Base-by-base conservation (phyloP, 2,888 invertebrate genomes). In the Philereme vetulata region DNA sequence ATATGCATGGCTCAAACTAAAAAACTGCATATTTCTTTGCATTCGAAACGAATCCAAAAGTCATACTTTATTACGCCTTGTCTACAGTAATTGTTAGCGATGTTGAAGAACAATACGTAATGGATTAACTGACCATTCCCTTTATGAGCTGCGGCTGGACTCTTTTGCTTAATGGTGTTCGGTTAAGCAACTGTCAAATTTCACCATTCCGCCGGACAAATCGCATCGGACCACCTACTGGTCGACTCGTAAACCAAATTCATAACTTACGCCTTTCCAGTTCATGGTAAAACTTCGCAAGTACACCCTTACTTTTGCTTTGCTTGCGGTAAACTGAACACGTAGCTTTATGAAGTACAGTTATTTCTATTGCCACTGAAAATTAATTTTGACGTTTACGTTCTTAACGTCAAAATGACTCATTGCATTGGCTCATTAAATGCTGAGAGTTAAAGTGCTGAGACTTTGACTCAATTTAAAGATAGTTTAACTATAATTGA, bases 181-280 rank as follows among this genome's bases (percentile, higher is more conserved):
- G 77, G 81, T 82, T 85, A 85, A 84, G 80, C 84, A 79, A 73
- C 85, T 85, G 87, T 86, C 87, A 84, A 76, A 78, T 74, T 81
- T 82, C 74, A 82, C 82, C 80, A 85, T 84, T 85, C 78, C 73
- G 74, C 78, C 64, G 80, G 79, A 89, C 88, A 87, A 87, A 90
- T 88, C 84, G 83, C 81, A 65, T 66, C 68, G 69, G 90, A 85
- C 90, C 91, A 87, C 91, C 90, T 78, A 81, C 88, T 59, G 88
- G 67, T 86, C 72, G 69, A 72, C 79, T 85, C 85, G 84, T 89
- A 87, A 88, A 88, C 82, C 81, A 83, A 86, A 88, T 87, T 79
- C 85, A 86, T 86, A 87, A 83, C 51, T 66, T 64, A 65, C 64
- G 59, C 65, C 59, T 55, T 43, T 49, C 38, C 6, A 45, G 61